A percentile compares a stretch with the other conserved stretches of the same genome.
These are phyloP conservation scores for Caenorhabditis latens DNA, from an alignment of 1,140 invertebrate genomes.

Conservation along the genomic window DNA sequence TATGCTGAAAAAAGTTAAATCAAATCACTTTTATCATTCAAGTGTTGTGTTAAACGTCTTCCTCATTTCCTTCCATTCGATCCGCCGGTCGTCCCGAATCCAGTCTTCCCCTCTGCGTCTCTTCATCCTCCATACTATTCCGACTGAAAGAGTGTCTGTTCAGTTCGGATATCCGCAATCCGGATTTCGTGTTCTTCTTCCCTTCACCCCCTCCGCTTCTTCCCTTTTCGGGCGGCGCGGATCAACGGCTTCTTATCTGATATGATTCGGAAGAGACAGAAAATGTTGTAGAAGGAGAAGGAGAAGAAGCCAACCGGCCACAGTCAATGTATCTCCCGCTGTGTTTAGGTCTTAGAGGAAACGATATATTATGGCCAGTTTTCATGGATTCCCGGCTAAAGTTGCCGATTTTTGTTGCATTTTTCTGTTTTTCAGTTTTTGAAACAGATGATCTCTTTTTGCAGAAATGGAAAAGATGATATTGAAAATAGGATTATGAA, in stretches of 20 bases:
- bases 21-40: slow-evolving; percentile 48
- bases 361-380: slow-evolving; percentile 18
- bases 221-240: slow-evolving; percentile 50
- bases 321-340: slow-evolving; percentile 48
- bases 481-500: too few relatives aligned
- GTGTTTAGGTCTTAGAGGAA: slow-evolving; percentile 11
- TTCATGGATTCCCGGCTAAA: slow-evolving; percentile 22
- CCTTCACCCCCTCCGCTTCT: background rate
- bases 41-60: slow-evolving; percentile 51
- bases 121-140: background rate
- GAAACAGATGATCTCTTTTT: too few relatives aligned
- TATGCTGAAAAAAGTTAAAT: background rate
- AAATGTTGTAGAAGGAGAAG: slow-evolving; percentile 18
- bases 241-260: slow-evolving; percentile 56
- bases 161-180: slow-evolving; percentile 54
- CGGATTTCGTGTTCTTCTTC: slow-evolving; percentile 47
- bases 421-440: background rate
- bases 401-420: background rate
- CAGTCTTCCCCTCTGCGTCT: slow-evolving; percentile 20
- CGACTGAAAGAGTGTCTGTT: background rate
- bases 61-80: slow-evolving; percentile 39
- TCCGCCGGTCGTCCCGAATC: slow-evolving; percentile 49
- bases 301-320: slow-evolving; percentile 19
- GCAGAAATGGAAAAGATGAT: too few relatives aligned
- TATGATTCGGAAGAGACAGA: slow-evolving; percentile 49